Evolutionary conservation across 1,140 invertebrate species (phyloP).

Genomic region (Pygmarrhopalites habei): DNA sequence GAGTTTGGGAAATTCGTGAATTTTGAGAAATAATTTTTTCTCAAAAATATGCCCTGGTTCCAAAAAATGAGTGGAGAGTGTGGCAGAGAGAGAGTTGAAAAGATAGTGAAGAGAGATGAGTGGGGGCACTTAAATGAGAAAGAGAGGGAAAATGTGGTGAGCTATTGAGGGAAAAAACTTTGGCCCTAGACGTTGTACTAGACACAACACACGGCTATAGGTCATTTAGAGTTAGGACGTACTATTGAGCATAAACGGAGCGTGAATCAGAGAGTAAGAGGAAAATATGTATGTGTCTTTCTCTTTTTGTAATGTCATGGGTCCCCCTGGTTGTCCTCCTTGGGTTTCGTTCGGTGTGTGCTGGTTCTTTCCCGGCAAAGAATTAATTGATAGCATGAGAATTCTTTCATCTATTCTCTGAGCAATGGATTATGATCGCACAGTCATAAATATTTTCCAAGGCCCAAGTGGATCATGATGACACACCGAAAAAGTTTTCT

Average conservation of each 20-base stretch:
- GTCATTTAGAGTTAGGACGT: constrained; percentile 7
- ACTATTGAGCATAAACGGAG: constrained; percentile 12
- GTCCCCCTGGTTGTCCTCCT: neutral
- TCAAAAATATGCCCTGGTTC: no score
- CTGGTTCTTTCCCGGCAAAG: neutral
- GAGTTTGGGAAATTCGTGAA: no score
- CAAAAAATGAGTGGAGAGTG: no score
- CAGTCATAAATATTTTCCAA: constrained; percentile 17
- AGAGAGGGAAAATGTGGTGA: no score
- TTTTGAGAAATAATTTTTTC: no score
- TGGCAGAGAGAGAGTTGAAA: no score
- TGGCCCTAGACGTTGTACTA: neutral
- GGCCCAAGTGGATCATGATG: neutral
- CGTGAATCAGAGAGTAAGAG: neutral
- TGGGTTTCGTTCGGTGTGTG: neutral
- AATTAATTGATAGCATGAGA: constrained; percentile 16
- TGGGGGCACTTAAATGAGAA: no score
- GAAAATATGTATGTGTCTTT: no score
- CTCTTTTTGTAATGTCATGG: no score
- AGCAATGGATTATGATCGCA: constrained; percentile 15
- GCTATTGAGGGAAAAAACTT: no score
- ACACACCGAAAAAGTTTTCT: constrained; percentile 13
- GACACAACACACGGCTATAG: constrained; percentile 7
- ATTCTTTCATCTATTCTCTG: constrained; percentile 13
- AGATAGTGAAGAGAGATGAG: no score